Conservation (phyloP, 2,888 invertebrate genomes). For the Opisthograptis luteolata region DNA sequence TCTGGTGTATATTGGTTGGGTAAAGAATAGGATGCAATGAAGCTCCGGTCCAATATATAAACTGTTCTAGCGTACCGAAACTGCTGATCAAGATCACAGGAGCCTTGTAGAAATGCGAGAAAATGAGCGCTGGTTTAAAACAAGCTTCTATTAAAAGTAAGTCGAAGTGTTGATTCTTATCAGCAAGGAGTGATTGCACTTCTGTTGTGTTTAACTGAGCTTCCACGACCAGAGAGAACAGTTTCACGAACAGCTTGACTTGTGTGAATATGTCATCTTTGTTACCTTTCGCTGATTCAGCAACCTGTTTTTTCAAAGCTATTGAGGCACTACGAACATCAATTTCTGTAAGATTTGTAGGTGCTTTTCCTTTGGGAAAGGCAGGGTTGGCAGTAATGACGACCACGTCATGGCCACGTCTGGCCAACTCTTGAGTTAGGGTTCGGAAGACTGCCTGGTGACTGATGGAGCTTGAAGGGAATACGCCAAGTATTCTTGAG, state of each 20-base stretch:
- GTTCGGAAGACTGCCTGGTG: slow-evolving; percentile 17
- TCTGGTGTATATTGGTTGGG: slow-evolving; percentile 31
- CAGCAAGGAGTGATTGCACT: slow-evolving; percentile 16
- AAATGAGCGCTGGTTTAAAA: slow-evolving; percentile 34
- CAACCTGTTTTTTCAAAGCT: background rate
- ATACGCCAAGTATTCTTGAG: slow-evolving; percentile 18
- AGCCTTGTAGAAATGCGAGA: slow-evolving; percentile 45
- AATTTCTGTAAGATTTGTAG: slow-evolving; percentile 18
- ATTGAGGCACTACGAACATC: slow-evolving; percentile 11
- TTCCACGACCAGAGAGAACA: slow-evolving; percentile 6
- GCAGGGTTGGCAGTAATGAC: slow-evolving; percentile 17
- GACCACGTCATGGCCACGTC: slow-evolving; percentile 25
- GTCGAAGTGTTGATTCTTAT: slow-evolving; percentile 39
- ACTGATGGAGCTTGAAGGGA: slow-evolving; percentile 24
- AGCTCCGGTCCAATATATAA: slow-evolving; percentile 36
- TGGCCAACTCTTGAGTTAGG: slow-evolving; percentile 15
- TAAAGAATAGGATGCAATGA: slow-evolving; percentile 41
- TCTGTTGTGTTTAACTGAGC: slow-evolving; percentile 14
- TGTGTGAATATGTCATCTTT: slow-evolving; percentile 7
- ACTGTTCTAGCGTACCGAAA: slow-evolving; percentile 37
- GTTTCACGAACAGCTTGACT: background rate
- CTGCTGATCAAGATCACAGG: slow-evolving; percentile 51
- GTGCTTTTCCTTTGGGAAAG: slow-evolving; percentile 5
- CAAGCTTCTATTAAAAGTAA: slow-evolving; percentile 49
- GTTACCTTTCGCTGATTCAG: background rate